Percentiles rank a stretch among this genome's conserved stretches.
Conservation (phyloP, 2,888 invertebrate species). For the Sicus ferrugineus region DNA sequence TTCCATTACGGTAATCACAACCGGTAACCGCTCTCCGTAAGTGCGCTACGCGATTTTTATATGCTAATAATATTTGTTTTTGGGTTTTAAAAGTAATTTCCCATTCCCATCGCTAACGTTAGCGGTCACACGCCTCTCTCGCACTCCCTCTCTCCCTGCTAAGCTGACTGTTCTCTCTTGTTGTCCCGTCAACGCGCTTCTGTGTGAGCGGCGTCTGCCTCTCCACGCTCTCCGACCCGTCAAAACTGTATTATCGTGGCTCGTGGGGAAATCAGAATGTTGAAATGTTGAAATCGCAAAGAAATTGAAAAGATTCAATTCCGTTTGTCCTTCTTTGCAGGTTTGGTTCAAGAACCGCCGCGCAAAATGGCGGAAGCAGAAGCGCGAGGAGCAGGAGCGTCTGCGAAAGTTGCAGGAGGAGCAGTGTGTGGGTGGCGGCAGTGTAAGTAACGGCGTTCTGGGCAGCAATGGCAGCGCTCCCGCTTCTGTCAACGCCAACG, state of each 20-base stretch:
- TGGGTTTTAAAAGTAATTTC: conserved; percentile 30
- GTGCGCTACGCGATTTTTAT: conserved; percentile 1
- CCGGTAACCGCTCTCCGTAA: too few species aligned
- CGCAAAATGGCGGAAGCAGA: conserved; percentile 96
- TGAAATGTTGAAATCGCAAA: conserved; percentile 13
- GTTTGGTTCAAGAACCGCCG: conserved; percentile 97
- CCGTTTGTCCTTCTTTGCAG: conserved; percentile 67
- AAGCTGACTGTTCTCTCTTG: too few species aligned
- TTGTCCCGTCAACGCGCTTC: too few species aligned
- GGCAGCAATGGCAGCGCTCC: conserved; percentile 71
- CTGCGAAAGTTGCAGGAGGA: conserved; percentile 84
- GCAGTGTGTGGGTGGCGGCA: conserved; percentile 63
- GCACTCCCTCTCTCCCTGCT: conserved; percentile 11
- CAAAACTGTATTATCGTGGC: conserved; percentile 25
- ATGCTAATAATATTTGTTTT: conserved; percentile 36
- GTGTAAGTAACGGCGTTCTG: conserved; percentile 69
- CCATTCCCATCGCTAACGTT: neutral
- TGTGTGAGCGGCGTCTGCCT: too few species aligned
- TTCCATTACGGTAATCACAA: neutral
- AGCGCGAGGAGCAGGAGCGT: conserved; percentile 85
- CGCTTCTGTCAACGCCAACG: conserved; percentile 21
- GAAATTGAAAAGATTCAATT: neutral
- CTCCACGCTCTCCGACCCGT: too few species aligned
- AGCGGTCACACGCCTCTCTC: too few species aligned
- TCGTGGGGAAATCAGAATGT: conserved; percentile 38